These are phyloP conservation scores for Mirounga angustirostris DNA, from an alignment of 2,113 vertebrate species.

Conservation along the genomic window DNA sequence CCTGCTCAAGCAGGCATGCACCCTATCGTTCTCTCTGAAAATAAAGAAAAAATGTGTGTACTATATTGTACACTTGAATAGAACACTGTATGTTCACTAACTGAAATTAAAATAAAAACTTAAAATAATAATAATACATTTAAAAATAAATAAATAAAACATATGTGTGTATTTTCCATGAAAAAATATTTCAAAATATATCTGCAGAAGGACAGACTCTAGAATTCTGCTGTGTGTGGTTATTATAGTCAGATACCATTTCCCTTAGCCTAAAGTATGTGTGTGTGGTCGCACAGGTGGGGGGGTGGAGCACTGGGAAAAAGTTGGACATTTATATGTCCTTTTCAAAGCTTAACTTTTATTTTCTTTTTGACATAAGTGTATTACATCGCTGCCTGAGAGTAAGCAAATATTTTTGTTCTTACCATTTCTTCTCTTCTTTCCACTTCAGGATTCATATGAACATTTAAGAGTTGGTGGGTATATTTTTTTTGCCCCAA, in stretches of 20 bases:
- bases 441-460: constrained; percentile 48
- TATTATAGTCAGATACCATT: background rate
- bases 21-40: background rate
- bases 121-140: background rate
- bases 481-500: constrained; percentile 35
- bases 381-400: background rate
- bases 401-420: constrained; percentile 68
- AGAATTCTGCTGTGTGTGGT: background rate
- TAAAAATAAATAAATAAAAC: background rate
- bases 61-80: background rate
- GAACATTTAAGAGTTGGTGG: constrained; percentile 58
- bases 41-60: background rate
- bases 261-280: background rate
- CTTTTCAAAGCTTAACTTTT: constrained; percentile 26
- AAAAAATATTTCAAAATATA: background rate
- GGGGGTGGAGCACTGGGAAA: background rate
- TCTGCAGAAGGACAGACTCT: background rate
- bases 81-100: background rate
- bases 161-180: background rate
- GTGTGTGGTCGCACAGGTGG: rapidly evolving
- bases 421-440: constrained; percentile 63
- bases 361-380: constrained; percentile 9
- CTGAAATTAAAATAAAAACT: background rate
- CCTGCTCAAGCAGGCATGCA: rapidly evolving
- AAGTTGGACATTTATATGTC: background rate